phyloP scores from a whole-genome alignment of 2,888 invertebrate species.

The Diaphora mendica region DNA sequence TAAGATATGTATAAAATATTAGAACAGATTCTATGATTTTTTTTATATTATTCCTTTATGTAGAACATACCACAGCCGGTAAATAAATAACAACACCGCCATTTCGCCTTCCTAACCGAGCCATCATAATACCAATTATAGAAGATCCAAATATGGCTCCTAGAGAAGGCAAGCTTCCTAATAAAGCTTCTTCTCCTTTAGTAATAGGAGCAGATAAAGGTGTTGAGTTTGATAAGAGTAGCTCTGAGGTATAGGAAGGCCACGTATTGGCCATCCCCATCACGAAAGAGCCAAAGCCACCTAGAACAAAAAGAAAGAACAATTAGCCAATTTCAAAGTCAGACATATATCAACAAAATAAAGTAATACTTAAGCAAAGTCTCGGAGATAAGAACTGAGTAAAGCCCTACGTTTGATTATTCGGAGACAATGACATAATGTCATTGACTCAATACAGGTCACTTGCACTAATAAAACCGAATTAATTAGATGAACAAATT shows the following conservation, averaged over 20 bases:
- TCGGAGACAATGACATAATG: background rate
- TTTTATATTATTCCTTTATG: too few species aligned
- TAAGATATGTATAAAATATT: background rate
- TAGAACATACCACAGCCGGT: constrained; percentile 77
- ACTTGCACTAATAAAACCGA: background rate
- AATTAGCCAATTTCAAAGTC: background rate
- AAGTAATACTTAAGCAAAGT: background rate
- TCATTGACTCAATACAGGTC: background rate
- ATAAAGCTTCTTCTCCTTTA: constrained; percentile 62
- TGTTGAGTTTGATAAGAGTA: constrained; percentile 65
- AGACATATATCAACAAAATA: background rate
- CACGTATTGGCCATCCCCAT: constrained; percentile 69
- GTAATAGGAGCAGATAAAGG: constrained; percentile 62
- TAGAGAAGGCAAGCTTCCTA: constrained; percentile 67
- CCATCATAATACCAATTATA: constrained; percentile 56
- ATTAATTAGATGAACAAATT: constrained; percentile 5
- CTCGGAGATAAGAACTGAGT: background rate
- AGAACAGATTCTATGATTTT: too few species aligned
- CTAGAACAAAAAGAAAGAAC: constrained; percentile 6
- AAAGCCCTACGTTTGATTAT: background rate
- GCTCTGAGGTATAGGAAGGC: constrained; percentile 68
- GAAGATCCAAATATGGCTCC: constrained; percentile 65
- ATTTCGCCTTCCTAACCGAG: constrained; percentile 63
- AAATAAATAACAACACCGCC: constrained; percentile 69
- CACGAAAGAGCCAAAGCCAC: constrained; percentile 21